Conservation (phyloP, 2,113 vertebrate species). For the Anseranas semipalmata region DNA sequence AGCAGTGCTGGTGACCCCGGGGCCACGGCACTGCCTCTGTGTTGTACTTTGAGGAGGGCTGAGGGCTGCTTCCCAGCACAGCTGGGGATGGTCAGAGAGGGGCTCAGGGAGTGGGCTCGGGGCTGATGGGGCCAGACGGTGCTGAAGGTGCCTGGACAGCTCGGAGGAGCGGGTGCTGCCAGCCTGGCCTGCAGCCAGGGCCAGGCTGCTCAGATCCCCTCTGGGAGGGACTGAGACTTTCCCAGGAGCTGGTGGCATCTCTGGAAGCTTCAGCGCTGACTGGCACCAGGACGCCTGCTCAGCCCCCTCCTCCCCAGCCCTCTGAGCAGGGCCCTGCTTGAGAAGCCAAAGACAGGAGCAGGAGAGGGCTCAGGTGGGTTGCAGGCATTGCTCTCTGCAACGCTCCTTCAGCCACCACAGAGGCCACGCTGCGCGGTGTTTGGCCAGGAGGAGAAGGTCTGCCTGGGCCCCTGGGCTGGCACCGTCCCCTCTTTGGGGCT, state of each 20-base stretch:
- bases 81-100: background rate
- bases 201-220: background rate
- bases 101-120: background rate
- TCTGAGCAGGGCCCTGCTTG: background rate
- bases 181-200: background rate
- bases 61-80: background rate
- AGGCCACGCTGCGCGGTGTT: accelerated
- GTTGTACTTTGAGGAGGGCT: background rate
- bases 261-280: background rate
- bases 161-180: background rate
- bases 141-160: no score
- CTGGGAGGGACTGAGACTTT: background rate
- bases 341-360: background rate
- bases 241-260: accelerated
- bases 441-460: background rate
- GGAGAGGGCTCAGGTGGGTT: accelerated
- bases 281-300: background rate
- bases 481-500: background rate
- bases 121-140: no score
- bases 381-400: accelerated
- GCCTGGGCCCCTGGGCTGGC: background rate
- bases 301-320: background rate
- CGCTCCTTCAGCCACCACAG: background rate
- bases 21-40: background rate
- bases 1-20: no score